Evolutionary conservation across 2,797 vertebrate genomes (phyloP), one percentile per base, ranked within the genome.

Genomic region (Ctenopoma kingsleyae): DNA sequence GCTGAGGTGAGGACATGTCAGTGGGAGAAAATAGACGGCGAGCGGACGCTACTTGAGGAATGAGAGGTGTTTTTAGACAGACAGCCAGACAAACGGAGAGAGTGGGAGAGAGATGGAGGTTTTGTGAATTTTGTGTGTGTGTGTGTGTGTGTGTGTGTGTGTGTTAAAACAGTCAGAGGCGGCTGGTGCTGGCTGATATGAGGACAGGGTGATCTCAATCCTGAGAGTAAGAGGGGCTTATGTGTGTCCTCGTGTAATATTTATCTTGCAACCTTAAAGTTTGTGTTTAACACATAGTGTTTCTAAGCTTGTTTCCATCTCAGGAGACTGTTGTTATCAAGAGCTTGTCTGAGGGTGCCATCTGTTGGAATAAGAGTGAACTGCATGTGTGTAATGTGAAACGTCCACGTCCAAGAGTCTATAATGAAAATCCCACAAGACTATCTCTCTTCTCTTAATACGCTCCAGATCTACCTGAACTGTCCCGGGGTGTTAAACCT

Each of bases 1-100:
- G 74, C 56, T 67, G 76, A 76, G 73, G 83, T 78, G 86, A 79
- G 60, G 71, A 82, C 71, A 73, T 79, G 82, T 85, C 73, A 69
- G 71, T 30, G 32, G 65, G 36, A 80, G 67, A 64, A 84, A 81
- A 86, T 63, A 79, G 76, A 78, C 47, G 66, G 67, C 23, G 8
- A 53, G 61, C 46, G 55, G 44, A 67, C 1, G 30, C 66, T 70
- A 76, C 76, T 59, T 67, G 81, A 78, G 74, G 66, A 80, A 55
- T 36, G 25, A 67, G 40, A 68, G 70, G 76, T 64, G 69, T 76
- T 72, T 68, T 64, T 12, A 64, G 40, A 46, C 50, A 36, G 50
- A 13, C 12, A 38, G 4, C 36, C 36, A 38, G 36, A 3, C 2
- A 38, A 13, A 43, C 16, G 10, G 12, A 41, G 55, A 11, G 9